Base-by-base conservation (phyloP, 2,113 vertebrate species). In the Hymenochirus boettgeri region DNA sequence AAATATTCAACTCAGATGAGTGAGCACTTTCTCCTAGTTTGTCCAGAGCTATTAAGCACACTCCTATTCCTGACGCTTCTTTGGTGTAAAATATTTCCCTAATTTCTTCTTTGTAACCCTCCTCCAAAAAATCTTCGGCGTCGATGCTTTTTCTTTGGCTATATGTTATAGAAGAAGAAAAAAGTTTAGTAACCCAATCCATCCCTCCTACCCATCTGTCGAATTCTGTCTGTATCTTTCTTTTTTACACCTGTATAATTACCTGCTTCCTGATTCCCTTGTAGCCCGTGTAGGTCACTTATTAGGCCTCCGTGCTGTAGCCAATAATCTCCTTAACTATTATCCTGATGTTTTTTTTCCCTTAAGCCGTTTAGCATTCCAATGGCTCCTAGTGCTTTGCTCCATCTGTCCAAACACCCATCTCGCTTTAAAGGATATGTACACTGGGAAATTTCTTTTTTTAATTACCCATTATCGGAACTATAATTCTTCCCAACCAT, bases 211-310 rank as follows among this genome's bases (percentile, higher is more conserved):
- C 5, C 2, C 8, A 55, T 11, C 33, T 42, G 61, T 35, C 17
- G 29, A 24, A 62, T 53, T 64, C 56, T 53, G 47, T 72, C 23
- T 17, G 45, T 73, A 60, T 57, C 61, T 73, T 59, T n/a, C 65
- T 64, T 57, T 33, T 61, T 79, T 73, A 22, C 54, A 0, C 18
- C 45, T 19, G 72, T 81, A 65, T 89, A 84, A 78, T 88, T 90
- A 86, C 86, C 70, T 3, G 70, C 76, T 35, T 82, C 84, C 82
- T 80, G 85, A 85, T 80, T 81, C 85, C 74, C 45, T 33, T 72
- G 46, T 71, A 61, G 61, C 39, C 61, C 46, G 46, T n/a, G 57
- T 62, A 31, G 77, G 79, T 77, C 81, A 82, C 80, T 76, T 66
- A 72, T 17, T 25, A 25, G 74, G 27, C 58, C 18, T 55, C 70